Conservation (phyloP, 2,113 vertebrate species). For the Limnothrissa miodon region DNA sequence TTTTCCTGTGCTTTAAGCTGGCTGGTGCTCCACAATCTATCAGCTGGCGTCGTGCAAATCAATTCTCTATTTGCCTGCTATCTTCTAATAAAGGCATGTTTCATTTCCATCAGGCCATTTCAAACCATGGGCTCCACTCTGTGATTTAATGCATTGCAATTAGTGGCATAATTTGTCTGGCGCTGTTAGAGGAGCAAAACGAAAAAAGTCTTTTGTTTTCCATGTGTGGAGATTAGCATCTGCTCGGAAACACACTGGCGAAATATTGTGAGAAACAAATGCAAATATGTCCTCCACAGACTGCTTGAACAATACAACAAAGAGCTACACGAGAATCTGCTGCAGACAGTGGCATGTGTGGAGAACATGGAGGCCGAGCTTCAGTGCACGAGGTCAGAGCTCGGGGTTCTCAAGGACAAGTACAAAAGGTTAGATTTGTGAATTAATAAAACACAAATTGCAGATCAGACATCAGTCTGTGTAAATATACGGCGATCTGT, state of each 20-base stretch:
- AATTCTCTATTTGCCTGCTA: conserved; percentile 13
- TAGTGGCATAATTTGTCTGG: neutral
- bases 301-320: conserved; percentile 66
- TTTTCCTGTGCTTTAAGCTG: conserved; percentile 21
- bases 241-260: neutral
- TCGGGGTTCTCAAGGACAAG: conserved; percentile 66
- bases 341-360: conserved; percentile 69
- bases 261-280: conserved; percentile 12
- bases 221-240: neutral
- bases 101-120: neutral
- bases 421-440: conserved; percentile 62
- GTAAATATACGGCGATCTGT: neutral
- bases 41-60: conserved; percentile 1
- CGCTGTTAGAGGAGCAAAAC: neutral
- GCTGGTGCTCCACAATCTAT: conserved; percentile 20
- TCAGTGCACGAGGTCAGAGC: conserved; percentile 66
- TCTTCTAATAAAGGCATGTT: neutral
- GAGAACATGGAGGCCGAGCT: conserved; percentile 70
- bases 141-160: neutral
- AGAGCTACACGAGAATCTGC: conserved; percentile 70
- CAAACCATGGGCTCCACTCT: neutral
- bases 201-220: neutral
- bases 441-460: neutral
- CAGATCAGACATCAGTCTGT: neutral
- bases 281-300: conserved; percentile 49